These are phyloP conservation scores for Protobothrops mucrosquamatus DNA, from an alignment of 2,113 vertebrate genomes.

Conservation along the genomic window DNA sequence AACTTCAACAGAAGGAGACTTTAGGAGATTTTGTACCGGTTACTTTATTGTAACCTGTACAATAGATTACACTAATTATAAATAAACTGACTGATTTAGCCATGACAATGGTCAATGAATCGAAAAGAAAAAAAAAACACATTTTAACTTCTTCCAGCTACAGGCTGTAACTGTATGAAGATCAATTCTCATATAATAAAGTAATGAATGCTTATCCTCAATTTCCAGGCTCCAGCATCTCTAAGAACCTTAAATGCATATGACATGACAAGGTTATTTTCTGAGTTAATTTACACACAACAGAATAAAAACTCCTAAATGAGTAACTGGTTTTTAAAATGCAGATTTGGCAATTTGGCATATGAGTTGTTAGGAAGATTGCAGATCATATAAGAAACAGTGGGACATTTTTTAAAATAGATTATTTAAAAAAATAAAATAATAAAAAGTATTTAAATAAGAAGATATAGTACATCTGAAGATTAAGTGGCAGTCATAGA, in stretches of 20 bases:
- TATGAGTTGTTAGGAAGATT: neutral
- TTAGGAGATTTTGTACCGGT: neutral
- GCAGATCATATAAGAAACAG: neutral
- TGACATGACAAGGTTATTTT: neutral
- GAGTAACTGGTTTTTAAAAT: neutral
- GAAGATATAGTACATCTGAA: neutral
- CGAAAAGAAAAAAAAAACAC: neutral
- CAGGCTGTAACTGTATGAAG: neutral
- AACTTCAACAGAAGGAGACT: neutral
- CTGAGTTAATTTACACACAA: neutral
- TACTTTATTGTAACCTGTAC: neutral
- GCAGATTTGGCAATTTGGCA: neutral
- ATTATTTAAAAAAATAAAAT: neutral
- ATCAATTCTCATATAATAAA: neutral
- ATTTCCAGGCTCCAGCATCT: neutral
- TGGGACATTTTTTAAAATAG: neutral
- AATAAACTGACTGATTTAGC: neutral
- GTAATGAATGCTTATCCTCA: neutral
- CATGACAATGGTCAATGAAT: neutral
- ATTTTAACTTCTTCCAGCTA: neutral
- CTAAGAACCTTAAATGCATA: neutral
- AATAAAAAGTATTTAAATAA: neutral
- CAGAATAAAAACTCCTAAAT: neutral
- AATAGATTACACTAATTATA: neutral
- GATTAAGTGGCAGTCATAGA: neutral